Base-by-base conservation (phyloP, 1,140 invertebrate genomes). In the Kradibia gibbosae region DNA sequence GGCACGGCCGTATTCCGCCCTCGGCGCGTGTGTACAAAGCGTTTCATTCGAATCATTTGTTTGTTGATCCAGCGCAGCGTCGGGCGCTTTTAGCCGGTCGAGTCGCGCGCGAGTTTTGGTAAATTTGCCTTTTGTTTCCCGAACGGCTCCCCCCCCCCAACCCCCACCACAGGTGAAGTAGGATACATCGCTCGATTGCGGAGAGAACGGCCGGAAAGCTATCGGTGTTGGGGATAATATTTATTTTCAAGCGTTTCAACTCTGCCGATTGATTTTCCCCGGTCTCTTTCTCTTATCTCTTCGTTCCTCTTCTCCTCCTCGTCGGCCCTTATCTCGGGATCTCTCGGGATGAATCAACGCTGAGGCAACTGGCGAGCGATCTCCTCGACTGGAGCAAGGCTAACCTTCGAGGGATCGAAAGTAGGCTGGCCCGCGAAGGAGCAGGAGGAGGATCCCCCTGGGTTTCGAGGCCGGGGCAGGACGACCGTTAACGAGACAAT, bases 31-130 rank as follows among this genome's bases (percentile, higher is more conserved):
- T 36, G 22, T 57, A 36, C 53, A 10, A 67, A 39, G 13, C 17
- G 11, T 20, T 45, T 36, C 39, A 60, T 39, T 34, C n/a, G 71
- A 74, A 74, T 80, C 42, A 67, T 80, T 80, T 80, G 31, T 74
- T 80, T 74, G 57, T 50, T 25, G 39, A 74, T 60, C 55, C 34
- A 25, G 39, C 39, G 17, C 17, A 36, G 22, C 53, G n/a, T 28
- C 4, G 22, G 10, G 34, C 0, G 42, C 39, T 80, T 48, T 79
- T n/a, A 22, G 53, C 22, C 13, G 31, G 39, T 78, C 48, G 48
- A 39, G 42, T 25, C 28, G 8, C 13, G 65, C 28, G 42, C 34
- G 28, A 28, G 53, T 65, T 78, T 70, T 55, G 48, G 17, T 78
- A 71, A 78, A 60, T 67, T 71, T 60, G 10, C 77, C 22, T 71